Base-by-base conservation (phyloP, 2,797 vertebrate genomes). In the Cuniculus paca region DNA sequence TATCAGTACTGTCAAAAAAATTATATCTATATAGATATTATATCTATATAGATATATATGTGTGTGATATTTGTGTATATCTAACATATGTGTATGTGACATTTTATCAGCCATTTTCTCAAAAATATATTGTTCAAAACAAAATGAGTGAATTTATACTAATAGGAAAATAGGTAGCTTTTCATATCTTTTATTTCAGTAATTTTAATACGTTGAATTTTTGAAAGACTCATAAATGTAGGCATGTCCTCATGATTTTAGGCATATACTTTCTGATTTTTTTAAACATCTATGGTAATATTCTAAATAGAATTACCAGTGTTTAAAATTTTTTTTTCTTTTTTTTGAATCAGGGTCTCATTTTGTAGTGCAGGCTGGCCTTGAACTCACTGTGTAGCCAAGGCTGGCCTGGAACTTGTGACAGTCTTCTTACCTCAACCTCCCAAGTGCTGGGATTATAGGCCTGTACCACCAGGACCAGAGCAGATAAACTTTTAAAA, bases 161-260 rank as follows among this genome's bases (percentile, higher is more conserved):
- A 70, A 50, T 81, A 77, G 9, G 42, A 34, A 87, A 90, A 84
- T 80, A 78, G 58, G 13, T 63, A 92, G 26, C 31, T 79, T 95
- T 92, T 91, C 22, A 68, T 6, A 80, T 34, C 28, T 48, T 95
- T 84, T 77, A 77, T 94, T 96, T 95, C n/a, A 83, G 36, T 86
- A 94, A 85, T 94, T 87, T 87, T 86, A 74, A 31, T 94, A 19
- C 81, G 31, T 96, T 97, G 70, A 93, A 90, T 94, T 92, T 96
- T 83, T 58, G 93, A 96, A 48, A 48, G 74, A 92, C 54, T 56
- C 65, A 45, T 50, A 17, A 17, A 24, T 93, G 13, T 92, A 74
- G 34, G 9, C 88, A 63, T 82, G 4, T 72, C 17, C 52, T 54
- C 52, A 54, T 19, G 52, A 56, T 56, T 56, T 56, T 92, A 79